A percentile compares a stretch with the other conserved stretches of the same genome.
phyloP scores from a whole-genome alignment of 2,888 invertebrate species.

The Conomelus anceps region DNA sequence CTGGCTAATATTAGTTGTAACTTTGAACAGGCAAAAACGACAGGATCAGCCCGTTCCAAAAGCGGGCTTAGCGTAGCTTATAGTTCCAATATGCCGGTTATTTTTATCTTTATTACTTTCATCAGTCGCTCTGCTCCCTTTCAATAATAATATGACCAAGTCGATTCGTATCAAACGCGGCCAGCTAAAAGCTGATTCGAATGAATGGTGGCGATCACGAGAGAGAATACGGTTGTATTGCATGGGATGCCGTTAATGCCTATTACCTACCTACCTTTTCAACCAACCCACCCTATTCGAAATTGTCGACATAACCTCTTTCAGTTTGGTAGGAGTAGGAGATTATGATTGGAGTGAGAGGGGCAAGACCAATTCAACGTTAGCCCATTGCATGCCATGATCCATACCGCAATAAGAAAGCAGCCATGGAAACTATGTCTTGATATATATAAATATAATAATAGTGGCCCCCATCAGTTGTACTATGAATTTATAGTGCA shows the following conservation, averaged over 20 bases:
- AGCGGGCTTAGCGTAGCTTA: too few species aligned
- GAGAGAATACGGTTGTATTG: not conserved
- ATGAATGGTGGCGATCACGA: not conserved
- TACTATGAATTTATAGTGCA: too few species aligned
- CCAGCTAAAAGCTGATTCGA: too few species aligned
- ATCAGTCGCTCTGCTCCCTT: not conserved
- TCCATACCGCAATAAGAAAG: too few species aligned
- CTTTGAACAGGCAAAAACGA: not conserved
- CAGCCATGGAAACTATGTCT: too few species aligned
- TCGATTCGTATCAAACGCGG: not conserved
- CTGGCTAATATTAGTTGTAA: not conserved
- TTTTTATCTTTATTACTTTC: not conserved
- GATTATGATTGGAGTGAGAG: not conserved
- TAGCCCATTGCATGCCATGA: too few species aligned
- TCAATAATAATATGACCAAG: not conserved
- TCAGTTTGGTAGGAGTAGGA: not conserved
- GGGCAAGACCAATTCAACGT: too few species aligned
- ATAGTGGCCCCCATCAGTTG: too few species aligned
- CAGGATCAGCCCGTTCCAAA: not conserved
- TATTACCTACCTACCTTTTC: not conserved
- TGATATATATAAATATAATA: too few species aligned
- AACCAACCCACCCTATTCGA: not conserved
- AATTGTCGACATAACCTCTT: not conserved
- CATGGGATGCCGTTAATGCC: not conserved
- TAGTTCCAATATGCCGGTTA: not conserved